Conservation (phyloP, 2,113 vertebrate species). For the Corythaeola cristata region DNA sequence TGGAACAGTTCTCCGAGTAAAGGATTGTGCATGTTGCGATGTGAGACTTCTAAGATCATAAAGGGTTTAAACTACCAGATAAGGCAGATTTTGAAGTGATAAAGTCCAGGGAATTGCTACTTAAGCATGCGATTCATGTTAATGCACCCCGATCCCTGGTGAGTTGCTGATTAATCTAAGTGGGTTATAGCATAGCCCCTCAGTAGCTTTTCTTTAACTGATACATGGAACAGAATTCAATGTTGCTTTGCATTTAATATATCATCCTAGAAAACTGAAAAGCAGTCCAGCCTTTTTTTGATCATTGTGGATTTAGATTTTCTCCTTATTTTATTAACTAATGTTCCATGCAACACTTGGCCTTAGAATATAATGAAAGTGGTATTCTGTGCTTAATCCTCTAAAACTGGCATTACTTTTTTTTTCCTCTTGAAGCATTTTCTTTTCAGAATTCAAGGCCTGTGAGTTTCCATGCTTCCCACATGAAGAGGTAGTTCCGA, state of each 20-base stretch:
- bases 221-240: neutral
- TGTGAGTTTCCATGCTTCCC: neutral
- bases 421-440: neutral
- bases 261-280: neutral
- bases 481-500: neutral
- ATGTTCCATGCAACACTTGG: neutral
- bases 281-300: neutral
- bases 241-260: neutral
- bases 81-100: neutral
- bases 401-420: neutral
- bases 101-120: neutral
- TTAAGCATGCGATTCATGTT: conserved; percentile 4
- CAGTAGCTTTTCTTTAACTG: conserved; percentile 28
- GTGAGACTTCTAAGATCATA: neutral
- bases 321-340: neutral
- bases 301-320: neutral
- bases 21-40: neutral
- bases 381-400: neutral
- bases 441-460: neutral
- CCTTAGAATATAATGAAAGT: neutral
- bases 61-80: neutral
- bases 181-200: neutral
- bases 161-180: neutral
- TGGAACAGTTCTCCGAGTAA: neutral
- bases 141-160: neutral